A percentile compares a stretch with the other conserved stretches of the same genome.
Evolutionary conservation across 2,797 vertebrate genomes (phyloP).

Genomic region (Mormyrops boulengeri): DNA sequence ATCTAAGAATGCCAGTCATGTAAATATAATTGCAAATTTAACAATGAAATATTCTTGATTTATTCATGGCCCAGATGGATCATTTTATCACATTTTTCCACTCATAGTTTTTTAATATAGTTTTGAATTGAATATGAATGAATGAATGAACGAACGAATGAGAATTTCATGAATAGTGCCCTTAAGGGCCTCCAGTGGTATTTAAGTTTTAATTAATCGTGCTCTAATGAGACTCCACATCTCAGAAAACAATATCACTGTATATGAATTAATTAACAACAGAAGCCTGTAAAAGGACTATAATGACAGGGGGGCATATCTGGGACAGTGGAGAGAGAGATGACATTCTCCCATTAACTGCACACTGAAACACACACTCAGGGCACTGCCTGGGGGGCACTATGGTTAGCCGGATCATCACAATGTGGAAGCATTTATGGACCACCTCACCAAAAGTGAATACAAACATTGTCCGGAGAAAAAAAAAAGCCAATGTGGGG

Average conservation of each 20-base stretch:
- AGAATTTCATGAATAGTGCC: background rate
- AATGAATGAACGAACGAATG: background rate
- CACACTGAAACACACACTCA: background rate
- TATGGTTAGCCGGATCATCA: background rate
- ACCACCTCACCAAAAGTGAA: background rate
- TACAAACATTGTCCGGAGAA: background rate
- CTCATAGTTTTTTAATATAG: background rate
- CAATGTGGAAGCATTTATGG: background rate
- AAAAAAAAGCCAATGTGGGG: background rate
- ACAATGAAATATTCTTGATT: background rate
- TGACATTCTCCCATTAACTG: background rate
- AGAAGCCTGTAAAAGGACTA: background rate
- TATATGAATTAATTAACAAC: conserved; percentile 3
- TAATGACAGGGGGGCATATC: background rate
- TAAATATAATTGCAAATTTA: conserved; percentile 6
- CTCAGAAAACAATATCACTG: background rate
- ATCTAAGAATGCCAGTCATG: background rate
- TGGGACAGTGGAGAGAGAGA: background rate
- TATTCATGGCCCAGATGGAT: background rate
- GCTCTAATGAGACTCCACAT: background rate
- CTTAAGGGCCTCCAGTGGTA: background rate
- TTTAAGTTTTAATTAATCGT: conserved; percentile 7
- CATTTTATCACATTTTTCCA: background rate
- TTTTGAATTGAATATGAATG: background rate
- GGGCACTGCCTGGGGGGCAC: background rate